phyloP scores from a whole-genome alignment of 1,140 invertebrate genomes.

The Adelges cooleyi region DNA sequence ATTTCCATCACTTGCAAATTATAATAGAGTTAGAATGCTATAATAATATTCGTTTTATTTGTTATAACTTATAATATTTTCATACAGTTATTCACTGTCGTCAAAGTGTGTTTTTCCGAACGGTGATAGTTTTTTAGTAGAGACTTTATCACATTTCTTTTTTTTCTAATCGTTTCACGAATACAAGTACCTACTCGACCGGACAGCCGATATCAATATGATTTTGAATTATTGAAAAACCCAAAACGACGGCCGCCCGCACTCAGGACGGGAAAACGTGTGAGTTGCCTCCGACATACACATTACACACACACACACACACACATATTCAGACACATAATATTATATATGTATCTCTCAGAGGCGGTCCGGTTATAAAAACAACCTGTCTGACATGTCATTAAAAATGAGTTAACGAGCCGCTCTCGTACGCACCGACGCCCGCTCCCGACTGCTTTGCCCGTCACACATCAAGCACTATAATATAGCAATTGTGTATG shows the following conservation, averaged over 20 bases:
- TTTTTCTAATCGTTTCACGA: no score
- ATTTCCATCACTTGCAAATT: no score
- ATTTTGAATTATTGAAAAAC: no score
- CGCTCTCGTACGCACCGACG: background rate
- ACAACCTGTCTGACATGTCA: conserved; percentile 25
- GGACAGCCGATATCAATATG: background rate
- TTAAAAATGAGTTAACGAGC: conserved; percentile 28
- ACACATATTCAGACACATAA: background rate
- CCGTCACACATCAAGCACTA: background rate
- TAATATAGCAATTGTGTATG: no score
- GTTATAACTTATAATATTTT: no score
- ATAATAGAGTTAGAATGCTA: no score
- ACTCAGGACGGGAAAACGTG: background rate
- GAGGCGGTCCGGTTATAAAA: conserved; percentile 24
- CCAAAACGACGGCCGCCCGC: no score
- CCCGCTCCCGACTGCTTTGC: background rate
- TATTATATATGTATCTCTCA: background rate
- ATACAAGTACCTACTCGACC: background rate
- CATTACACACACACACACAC: background rate
- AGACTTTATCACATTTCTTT: no score
- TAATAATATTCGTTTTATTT: no score
- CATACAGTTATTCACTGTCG: no score
- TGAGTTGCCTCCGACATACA: background rate
- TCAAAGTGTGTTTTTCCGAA: no score
- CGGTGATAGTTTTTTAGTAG: no score